Evolutionary conservation across 2,888 invertebrate genomes (phyloP).

Genomic region (Drosophila neonasuta): DNA sequence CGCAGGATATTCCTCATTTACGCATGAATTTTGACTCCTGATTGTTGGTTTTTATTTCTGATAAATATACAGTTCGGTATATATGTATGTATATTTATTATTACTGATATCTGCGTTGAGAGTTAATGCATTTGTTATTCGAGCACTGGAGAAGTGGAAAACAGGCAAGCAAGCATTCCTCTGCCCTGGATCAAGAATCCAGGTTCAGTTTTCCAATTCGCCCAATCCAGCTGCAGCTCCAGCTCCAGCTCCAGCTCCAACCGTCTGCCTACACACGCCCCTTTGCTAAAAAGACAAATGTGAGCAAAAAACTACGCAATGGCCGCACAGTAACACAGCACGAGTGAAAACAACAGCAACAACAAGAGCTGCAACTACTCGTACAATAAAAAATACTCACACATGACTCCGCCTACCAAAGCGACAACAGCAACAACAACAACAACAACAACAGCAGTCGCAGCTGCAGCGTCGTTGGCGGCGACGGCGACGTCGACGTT

Average conservation of each 20-base stretch:
- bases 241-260: constrained; percentile 47
- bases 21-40: constrained; percentile 31
- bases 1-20: constrained; percentile 60
- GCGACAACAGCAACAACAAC: constrained; percentile 24
- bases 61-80: constrained; percentile 17
- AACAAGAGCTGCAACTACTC: constrained; percentile 23
- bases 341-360: constrained; percentile 4
- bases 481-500: constrained; percentile 32
- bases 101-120: constrained; percentile 40
- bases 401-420: constrained; percentile 70
- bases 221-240: constrained; percentile 52
- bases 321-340: constrained; percentile 59
- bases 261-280: constrained; percentile 70
- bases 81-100: constrained; percentile 39
- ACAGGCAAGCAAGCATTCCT: constrained; percentile 3
- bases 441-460: constrained; percentile 9
- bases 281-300: constrained; percentile 72
- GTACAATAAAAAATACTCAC: constrained; percentile 58
- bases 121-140: constrained; percentile 11
- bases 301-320: constrained; percentile 71
- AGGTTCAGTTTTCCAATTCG: constrained; percentile 24
- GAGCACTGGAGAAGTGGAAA: neutral
- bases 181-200: neutral
- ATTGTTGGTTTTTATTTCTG: neutral
- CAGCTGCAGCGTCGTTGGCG: constrained; percentile 10